phyloP scores from a whole-genome alignment of 2,113 vertebrate genomes.

The Petaurus breviceps region DNA sequence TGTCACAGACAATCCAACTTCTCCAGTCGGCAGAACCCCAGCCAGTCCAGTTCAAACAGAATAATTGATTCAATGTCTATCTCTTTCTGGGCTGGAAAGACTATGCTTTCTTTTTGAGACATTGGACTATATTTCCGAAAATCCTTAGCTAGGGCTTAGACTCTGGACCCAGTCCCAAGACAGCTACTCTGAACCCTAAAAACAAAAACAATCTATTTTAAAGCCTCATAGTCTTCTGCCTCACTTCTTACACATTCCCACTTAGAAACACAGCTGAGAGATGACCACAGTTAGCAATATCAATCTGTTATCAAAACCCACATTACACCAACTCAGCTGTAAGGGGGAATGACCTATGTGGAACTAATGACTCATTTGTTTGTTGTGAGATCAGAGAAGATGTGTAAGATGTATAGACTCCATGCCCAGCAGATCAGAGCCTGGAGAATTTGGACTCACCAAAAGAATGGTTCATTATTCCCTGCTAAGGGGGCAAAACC shows the following conservation, averaged over 20 bases:
- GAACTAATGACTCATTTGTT: background rate
- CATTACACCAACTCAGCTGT: background rate
- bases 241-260: background rate
- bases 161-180: background rate
- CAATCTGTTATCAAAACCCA: background rate
- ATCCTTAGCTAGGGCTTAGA: background rate
- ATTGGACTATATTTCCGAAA: background rate
- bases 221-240: background rate
- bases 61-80: background rate
- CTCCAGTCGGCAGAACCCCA: background rate
- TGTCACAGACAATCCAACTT: background rate
- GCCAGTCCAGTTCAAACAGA: background rate
- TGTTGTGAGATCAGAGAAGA: background rate
- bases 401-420: too few species aligned
- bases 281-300: background rate
- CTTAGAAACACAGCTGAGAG: background rate
- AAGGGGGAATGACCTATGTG: background rate
- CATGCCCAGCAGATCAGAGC: background rate
- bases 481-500: background rate
- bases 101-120: background rate
- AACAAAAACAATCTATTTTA: background rate
- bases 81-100: background rate
- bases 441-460: background rate
- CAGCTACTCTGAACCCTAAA: background rate
- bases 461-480: background rate